Conservation (phyloP, 2,113 vertebrate genomes). For the Empidonax traillii region DNA sequence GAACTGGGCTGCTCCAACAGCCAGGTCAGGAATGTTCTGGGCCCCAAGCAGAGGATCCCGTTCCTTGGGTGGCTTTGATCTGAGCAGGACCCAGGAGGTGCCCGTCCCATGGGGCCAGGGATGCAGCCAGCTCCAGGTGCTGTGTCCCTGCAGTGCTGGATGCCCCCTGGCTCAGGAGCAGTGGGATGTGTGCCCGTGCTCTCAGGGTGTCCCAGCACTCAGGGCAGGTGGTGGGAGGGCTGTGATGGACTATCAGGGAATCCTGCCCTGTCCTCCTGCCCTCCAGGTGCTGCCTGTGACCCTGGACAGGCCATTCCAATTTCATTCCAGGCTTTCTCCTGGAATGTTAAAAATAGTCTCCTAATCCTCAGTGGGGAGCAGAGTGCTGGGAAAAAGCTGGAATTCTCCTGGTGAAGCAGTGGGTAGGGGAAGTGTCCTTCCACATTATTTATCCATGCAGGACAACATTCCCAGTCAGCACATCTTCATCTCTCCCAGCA, state of each 20-base stretch:
- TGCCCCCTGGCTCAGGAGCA: not conserved
- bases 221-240: not conserved
- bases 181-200: not conserved
- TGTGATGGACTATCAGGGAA: not conserved
- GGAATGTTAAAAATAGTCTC: not conserved
- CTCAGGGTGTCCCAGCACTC: not conserved
- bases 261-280: not conserved
- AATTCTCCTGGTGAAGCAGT: not conserved
- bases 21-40: not conserved
- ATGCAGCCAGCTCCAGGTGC: fast-evolving
- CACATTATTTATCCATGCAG: not conserved
- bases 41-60: not conserved
- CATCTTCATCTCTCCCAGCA: not conserved
- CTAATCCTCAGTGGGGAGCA: not conserved
- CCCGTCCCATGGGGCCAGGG: fast-evolving
- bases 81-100: fast-evolving
- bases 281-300: not conserved
- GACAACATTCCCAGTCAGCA: not conserved
- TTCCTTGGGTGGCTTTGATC: not conserved
- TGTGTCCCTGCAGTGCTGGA: not conserved
- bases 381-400: not conserved
- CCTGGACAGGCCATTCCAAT: fast-evolving
- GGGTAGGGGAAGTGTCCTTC: not conserved
- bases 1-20: not conserved
- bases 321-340: not conserved